Base-by-base conservation (phyloP, 1,140 invertebrate species). In the Eulimnadia texana region DNA sequence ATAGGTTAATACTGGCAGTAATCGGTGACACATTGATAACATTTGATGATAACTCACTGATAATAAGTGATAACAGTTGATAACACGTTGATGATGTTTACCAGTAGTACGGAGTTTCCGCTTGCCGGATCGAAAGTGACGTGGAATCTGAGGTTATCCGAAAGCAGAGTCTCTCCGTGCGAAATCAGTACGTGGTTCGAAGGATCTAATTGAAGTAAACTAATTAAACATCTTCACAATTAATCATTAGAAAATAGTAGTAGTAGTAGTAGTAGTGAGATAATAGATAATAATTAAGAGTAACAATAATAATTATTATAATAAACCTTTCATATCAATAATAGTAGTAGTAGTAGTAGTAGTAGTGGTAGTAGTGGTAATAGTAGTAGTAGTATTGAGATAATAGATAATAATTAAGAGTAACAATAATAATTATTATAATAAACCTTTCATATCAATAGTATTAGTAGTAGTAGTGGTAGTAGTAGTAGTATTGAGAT, bases 361-460 rank as follows among this genome's bases (percentile, higher is more conserved):
- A n/a, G n/a, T n/a, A n/a, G n/a, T n/a, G n/a, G n/a, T n/a, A n/a
- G 16, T 42, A 16, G 6, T 42, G 6, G 33, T 42, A 42, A 42
- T 9, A 42, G 33, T 42, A 42, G 16, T 42, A 42, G 6, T 6
- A 42, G 6, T 42, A 42, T 42, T 42, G 6, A 42, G 33, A 42
- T 42, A 16, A 42, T 9, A 54, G 16, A 23, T 54, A 22, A 19
- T 25, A 54, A 23, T 23, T 54, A 54, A 22, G 16, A 22, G 16
- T 54, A 54, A 54, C n/a, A 54, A 23, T 23, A 22, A 20, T 23
- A n/a, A 3, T 50, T 50, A 22, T 22, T 19, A 19, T 3, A 0
- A 50, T 54, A n/a, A 29, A 57, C 55, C 55, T 57, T 57, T 57
- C 55, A 57, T 57, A 20, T 57, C 55, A 27, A 57, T n/a, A n/a